A percentile compares a stretch with the other conserved stretches of the same genome.
Conservation (phyloP, 2,113 vertebrate species). For the Malurus elegans region DNA sequence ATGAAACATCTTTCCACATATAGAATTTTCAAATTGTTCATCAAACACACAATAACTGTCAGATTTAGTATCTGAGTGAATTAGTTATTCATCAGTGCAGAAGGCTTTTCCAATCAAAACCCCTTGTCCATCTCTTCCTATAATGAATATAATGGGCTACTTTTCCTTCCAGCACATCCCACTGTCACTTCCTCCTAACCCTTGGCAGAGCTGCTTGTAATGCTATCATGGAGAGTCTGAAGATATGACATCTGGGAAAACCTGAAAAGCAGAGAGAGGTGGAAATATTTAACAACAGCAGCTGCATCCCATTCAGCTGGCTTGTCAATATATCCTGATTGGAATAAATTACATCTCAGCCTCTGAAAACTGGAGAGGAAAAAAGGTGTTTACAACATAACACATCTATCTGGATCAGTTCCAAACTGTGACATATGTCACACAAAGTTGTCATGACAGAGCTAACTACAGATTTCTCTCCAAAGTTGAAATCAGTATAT, state of each 20-base stretch:
- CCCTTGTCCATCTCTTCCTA: constrained; percentile 32
- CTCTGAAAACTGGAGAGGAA: background rate
- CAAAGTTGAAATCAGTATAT: background rate
- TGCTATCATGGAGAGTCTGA: background rate
- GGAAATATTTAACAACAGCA: constrained; percentile 2
- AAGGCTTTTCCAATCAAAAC: constrained; percentile 55
- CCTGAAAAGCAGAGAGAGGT: constrained; percentile 35
- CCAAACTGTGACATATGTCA: constrained; percentile 30
- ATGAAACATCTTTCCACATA: background rate
- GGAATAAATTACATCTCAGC: constrained; percentile 31
- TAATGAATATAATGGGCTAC: background rate
- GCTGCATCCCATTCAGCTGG: constrained; percentile 10
- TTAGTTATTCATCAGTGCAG: background rate
- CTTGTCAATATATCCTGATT: constrained; percentile 34
- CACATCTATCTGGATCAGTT: background rate
- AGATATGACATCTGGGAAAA: constrained; percentile 58
- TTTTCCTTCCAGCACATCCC: constrained; percentile 13
- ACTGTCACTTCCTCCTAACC: background rate
- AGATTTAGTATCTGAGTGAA: background rate
- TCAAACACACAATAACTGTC: background rate
- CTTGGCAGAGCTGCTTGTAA: background rate
- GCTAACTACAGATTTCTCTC: background rate
- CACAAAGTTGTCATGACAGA: background rate
- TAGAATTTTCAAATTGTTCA: constrained; percentile 22
- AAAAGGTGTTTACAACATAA: background rate